Conservation (phyloP, 2,888 invertebrate species). For the Epistrophella euchroma region DNA sequence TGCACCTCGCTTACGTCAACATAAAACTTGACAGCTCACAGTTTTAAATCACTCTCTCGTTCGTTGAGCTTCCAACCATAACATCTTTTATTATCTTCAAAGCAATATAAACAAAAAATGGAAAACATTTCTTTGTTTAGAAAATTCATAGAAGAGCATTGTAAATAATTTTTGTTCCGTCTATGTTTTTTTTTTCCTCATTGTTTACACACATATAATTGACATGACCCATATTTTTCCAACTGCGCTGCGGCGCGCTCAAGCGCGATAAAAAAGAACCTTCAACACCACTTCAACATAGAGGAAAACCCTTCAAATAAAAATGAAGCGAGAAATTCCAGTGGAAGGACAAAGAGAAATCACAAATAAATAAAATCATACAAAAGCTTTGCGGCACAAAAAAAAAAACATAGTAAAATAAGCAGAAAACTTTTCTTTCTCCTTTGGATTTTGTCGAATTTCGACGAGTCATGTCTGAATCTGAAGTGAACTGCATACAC, state of each 20-base stretch:
- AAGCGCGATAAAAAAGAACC: slow-evolving; percentile 57
- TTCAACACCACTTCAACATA: slow-evolving; percentile 55
- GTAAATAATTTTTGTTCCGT: slow-evolving; percentile 67
- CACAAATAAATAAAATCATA: slow-evolving; percentile 34
- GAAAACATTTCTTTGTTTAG: slow-evolving; percentile 66
- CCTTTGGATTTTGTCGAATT: slow-evolving; percentile 3
- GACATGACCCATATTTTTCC: slow-evolving; percentile 72
- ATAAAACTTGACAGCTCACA: slow-evolving; percentile 64
- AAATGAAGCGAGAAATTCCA: slow-evolving; percentile 11
- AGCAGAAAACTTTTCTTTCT: slow-evolving; percentile 27
- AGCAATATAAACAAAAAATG: slow-evolving; percentile 5
- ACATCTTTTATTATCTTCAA: slow-evolving; percentile 18
- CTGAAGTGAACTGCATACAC: slow-evolving; percentile 32
- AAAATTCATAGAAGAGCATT: slow-evolving; percentile 65
- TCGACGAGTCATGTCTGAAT: slow-evolving; percentile 20
- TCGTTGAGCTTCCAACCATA: slow-evolving; percentile 43
- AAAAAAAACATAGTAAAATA: slow-evolving; percentile 8
- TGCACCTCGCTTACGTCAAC: slow-evolving; percentile 49
- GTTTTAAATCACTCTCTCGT: slow-evolving; percentile 56
- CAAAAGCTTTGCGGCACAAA: slow-evolving; percentile 41
- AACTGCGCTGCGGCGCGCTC: slow-evolving; percentile 48
- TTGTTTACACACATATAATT: slow-evolving; percentile 68
- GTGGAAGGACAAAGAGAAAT: slow-evolving; percentile 15
- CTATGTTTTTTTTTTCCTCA: slow-evolving; percentile 25
- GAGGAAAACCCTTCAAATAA: slow-evolving; percentile 59